Evolutionary conservation across 1,140 invertebrate species (phyloP), one percentile per base, ranked within the genome.

Genomic region (Neodiprion pinetum): DNA sequence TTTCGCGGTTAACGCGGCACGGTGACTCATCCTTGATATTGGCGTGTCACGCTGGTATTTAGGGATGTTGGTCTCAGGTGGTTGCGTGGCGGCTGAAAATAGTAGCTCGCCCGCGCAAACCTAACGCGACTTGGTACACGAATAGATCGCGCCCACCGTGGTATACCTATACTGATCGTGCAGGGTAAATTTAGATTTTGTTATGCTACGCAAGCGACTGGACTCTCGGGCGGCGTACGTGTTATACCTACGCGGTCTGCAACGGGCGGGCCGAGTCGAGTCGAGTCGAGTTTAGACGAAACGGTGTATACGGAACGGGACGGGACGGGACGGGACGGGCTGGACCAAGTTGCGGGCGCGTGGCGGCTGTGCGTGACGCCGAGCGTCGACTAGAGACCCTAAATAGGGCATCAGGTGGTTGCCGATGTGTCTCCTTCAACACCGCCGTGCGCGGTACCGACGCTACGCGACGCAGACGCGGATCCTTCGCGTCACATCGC

Each of bases 81-180:
- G 86, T 87, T 87, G 86, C 86, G 86, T 86, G 85, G 86, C 83
- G 83, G 80, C 83, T 79, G 75, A 81, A 87, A 87, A 87, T 87
- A 87, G 80, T 77, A 79, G 21, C 68, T 87, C 86, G 86, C 86
- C 86, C 86, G 86, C 86, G 86, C 86, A 87, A 87, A 87, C 83
- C 79, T 82, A 81, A 83, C 79, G 79, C 80, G 81, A 84, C 80
- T 83, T 80, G 81, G 76, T 80, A 80, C 82, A 75, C 82, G 85
- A 87, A 87, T 87, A 87, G 85, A 79, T 70, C 84, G 85, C 86
- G 85, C 86, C 86, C 86, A 87, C 86, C 82, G 77, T 79, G 53
- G 11, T 61, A 61, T 61, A 61, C 53, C 53, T 61, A 61, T 61
- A 82, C 81, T 78, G 74, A 77, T 81, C 77, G 78, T 79, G 73